phyloP scores from a whole-genome alignment of 1,140 invertebrate species.

The Bombus soroeensis region DNA sequence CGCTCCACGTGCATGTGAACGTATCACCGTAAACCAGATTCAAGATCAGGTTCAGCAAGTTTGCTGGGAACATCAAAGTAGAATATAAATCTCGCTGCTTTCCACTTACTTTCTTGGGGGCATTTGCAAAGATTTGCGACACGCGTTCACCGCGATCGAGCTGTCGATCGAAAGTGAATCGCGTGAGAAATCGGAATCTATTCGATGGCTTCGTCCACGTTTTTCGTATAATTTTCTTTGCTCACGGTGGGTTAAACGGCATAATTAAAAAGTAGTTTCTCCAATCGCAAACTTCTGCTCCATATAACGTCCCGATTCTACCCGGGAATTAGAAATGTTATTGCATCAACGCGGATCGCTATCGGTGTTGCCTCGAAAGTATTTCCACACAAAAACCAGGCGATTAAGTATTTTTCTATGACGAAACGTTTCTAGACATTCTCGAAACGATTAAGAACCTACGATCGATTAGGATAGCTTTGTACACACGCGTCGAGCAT shows the following conservation, averaged over 20 bases:
- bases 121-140: slow-evolving; percentile 46
- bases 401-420: too few relatives aligned
- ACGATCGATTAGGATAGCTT: background rate
- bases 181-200: background rate
- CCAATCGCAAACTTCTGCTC: too few relatives aligned
- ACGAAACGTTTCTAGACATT: too few relatives aligned
- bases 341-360: too few relatives aligned
- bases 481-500: background rate
- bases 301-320: too few relatives aligned
- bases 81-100: slow-evolving; percentile 52
- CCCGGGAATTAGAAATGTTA: too few relatives aligned
- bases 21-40: slow-evolving; percentile 54
- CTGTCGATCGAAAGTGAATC: slow-evolving; percentile 42
- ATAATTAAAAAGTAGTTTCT: too few relatives aligned
- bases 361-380: too few relatives aligned
- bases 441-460: background rate
- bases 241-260: too few relatives aligned
- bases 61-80: slow-evolving; percentile 54
- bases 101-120: slow-evolving; percentile 53
- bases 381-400: too few relatives aligned
- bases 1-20: slow-evolving; percentile 27
- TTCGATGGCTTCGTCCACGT: background rate
- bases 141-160: background rate
- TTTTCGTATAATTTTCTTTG: background rate
- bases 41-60: slow-evolving; percentile 55